Base-by-base conservation (phyloP, 2,888 invertebrate species). In the Acronicta leporina region DNA sequence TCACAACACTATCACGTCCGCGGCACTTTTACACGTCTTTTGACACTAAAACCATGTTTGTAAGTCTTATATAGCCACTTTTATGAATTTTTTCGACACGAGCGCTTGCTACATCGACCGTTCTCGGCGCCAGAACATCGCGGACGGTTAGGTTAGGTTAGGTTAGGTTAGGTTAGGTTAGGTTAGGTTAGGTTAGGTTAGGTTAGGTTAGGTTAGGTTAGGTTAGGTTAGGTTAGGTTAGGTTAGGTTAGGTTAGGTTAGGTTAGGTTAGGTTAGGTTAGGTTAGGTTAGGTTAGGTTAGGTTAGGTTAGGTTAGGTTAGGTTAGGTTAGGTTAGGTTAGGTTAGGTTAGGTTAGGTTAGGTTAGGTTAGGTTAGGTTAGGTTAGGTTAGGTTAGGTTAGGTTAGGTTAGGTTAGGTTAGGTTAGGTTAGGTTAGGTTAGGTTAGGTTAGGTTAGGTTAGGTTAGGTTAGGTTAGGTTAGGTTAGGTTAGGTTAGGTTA, bases 291-390 rank as follows among this genome's bases (percentile, higher is more conserved):
- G 57, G 50, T 58, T 51, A 51, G 57, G 57, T 59, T 59, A 59
- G 59, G 59, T 59, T 52, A 59, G 59, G 59, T 59, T 59, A 59
- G 52, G 59, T 59, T 59, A 59, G 53, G 53, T 53, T 53, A 53
- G 53, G 53, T 53, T 53, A 45, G 45, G 45, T 48, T 56, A 49
- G 56, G 48, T 56, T 49, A 49, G 56, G 56, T 57, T 57, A 57
- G 57, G 57, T 57, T 57, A 57, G 57, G 57, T 57, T 57, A 51
- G 45, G 57, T 51, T 51, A 50, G 33, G 33, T 41, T 14, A 45
- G 46, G 46, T 46, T 45, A 54, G 46, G 38, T 45, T 40, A 46
- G 54, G 54, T 55, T 55, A 55, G 55, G 55, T 55, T 55, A 55
- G 55, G 55, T 55, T 55, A 55, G 48, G 55, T 55, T 55, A 55